These are phyloP conservation scores for Taphrorychus bicolor DNA, from an alignment of 2,888 invertebrate genomes.

Conservation along the genomic window DNA sequence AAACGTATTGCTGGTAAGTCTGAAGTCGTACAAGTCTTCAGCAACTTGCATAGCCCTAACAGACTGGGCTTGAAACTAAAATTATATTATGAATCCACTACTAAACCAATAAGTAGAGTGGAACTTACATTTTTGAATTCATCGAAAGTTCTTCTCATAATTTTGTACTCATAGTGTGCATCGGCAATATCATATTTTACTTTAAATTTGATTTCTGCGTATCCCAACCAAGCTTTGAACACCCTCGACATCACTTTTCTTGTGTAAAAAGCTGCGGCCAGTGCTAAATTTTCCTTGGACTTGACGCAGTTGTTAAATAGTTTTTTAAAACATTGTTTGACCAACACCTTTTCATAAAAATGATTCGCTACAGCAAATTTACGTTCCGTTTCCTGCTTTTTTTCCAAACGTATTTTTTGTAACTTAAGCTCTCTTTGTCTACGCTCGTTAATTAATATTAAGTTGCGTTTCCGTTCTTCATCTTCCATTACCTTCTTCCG, in stretches of 20 bases:
- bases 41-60: slow-evolving; percentile 72
- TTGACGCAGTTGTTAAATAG: slow-evolving; percentile 55
- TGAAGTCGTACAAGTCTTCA: slow-evolving; percentile 72
- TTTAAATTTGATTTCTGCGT: slow-evolving; percentile 46
- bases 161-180: slow-evolving; percentile 62
- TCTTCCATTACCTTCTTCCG: slow-evolving; percentile 66
- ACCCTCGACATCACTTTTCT: slow-evolving; percentile 44
- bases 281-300: slow-evolving; percentile 54
- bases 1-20: slow-evolving; percentile 51
- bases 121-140: slow-evolving; percentile 62
- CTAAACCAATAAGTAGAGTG: not conserved
- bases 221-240: slow-evolving; percentile 46
- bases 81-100: slow-evolving; percentile 34
- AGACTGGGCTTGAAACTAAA: slow-evolving; percentile 61
- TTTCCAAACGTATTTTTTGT: slow-evolving; percentile 66
- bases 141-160: slow-evolving; percentile 61
- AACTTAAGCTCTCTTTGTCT: slow-evolving; percentile 66
- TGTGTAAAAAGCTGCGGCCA: slow-evolving; percentile 49
- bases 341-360: slow-evolving; percentile 57
- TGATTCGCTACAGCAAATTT: slow-evolving; percentile 59
- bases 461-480: slow-evolving; percentile 66
- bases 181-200: slow-evolving; percentile 67
- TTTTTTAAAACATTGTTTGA: slow-evolving; percentile 55
- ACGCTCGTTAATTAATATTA: slow-evolving; percentile 68
- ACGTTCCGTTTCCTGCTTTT: slow-evolving; percentile 58